A percentile compares a stretch with the other conserved stretches of the same genome.
phyloP scores from a whole-genome alignment of 2,888 invertebrate genomes.

The Phalera bucephala region DNA sequence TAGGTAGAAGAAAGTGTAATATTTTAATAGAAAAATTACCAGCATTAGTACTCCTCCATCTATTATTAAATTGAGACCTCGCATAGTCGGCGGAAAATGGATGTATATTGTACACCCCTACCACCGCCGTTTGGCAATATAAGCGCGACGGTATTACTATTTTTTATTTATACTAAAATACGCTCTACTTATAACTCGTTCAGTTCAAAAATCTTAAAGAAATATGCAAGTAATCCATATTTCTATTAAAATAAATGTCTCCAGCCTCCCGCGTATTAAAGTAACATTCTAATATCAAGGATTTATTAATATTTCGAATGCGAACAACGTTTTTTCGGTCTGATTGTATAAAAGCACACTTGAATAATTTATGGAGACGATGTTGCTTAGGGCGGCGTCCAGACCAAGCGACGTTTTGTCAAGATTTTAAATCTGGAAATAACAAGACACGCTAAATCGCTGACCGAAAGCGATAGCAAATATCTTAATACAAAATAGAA shows the following conservation, averaged over 20 bases:
- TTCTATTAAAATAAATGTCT: not conserved
- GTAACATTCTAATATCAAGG: not conserved
- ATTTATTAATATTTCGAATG: not conserved
- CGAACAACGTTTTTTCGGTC: not conserved
- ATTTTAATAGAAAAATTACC: no score
- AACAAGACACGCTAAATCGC: not conserved
- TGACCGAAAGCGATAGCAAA: no score
- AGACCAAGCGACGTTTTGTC: not conserved
- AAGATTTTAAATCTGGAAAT: not conserved
- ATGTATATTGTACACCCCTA: no score
- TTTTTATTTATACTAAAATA: no score
- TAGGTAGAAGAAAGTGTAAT: no score
- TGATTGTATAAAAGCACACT: not conserved
- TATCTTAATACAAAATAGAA: no score
- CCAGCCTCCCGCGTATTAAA: not conserved
- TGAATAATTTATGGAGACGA: not conserved
- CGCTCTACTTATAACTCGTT: no score
- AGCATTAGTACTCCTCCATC: no score
- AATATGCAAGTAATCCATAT: not conserved
- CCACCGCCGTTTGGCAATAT: no score
- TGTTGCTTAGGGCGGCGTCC: not conserved
- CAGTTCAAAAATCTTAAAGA: not conserved
- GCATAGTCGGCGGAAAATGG: no score
- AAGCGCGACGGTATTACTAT: no score
- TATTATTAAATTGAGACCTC: no score